Base-by-base conservation (phyloP, 2,113 vertebrate species). In the Psettodes erumei region DNA sequence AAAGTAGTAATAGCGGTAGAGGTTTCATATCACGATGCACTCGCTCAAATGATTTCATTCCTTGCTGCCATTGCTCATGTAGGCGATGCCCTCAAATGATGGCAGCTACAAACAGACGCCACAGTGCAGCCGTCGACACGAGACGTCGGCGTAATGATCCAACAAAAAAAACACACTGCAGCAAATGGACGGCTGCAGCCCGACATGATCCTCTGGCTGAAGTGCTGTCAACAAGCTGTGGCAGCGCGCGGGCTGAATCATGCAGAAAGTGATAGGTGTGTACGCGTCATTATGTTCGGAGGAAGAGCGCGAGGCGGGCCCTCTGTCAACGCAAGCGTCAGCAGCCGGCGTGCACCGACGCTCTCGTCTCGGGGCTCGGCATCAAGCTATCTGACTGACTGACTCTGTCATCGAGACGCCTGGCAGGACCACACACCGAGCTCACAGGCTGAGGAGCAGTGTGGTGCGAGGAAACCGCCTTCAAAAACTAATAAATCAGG, bases 161-260 rank as follows among this genome's bases (percentile, higher is more conserved):
- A 45, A 63, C 72, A n/a, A n/a, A n/a, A 47, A 30, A 23, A 43
- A 55, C 48, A 67, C 9, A 21, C 43, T 65, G 71, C 62, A 67
- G 65, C 9, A 51, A 47, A 38, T 5, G 45, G 58, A 38, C 30
- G 1, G 8, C 65, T 53, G 23, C 40, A 30, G 28, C 28, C 51
- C 1, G 11, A 77, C 51, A 13, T 21, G 42, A 77, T 76, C 72
- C 45, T 50, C 45, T 15, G 8, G 37, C 25, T 45, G 11, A 47
- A 56, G 68, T 6, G 23, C 37, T 25, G 45, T 30, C 27, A 8
- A 48, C 3, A 55, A 7, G 61, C 40, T 15, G 21, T 23, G 60
- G 28, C 54, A 68, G 47, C 47, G 23, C 43, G 3, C 48, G 8
- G 65, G 30, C 62, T 76, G 81, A 75, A 75, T 82, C 79, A 68